Evolutionary conservation across 1,140 invertebrate genomes (phyloP).

Genomic region (Reticulitermes speratus): DNA sequence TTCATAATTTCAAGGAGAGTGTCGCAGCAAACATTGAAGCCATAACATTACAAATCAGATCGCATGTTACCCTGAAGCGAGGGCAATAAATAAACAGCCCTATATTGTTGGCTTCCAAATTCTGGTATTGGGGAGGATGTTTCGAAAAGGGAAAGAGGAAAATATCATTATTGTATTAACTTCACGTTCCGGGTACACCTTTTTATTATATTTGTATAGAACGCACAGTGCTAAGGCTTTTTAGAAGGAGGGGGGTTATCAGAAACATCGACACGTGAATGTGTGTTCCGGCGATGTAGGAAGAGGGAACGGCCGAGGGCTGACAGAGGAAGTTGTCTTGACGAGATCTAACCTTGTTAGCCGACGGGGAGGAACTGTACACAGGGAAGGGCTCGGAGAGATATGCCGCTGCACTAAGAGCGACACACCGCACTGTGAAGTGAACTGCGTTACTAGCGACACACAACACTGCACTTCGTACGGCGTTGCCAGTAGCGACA

Average conservation of each 20-base stretch:
- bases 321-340: constrained; percentile 9
- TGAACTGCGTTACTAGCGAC: too few relatives aligned
- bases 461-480: too few relatives aligned
- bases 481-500: too few relatives aligned
- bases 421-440: too few relatives aligned
- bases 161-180: background rate
- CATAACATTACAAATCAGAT: background rate
- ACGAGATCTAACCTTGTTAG: constrained; percentile 2
- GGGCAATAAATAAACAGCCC: background rate
- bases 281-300: background rate
- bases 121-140: background rate
- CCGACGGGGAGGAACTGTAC: background rate
- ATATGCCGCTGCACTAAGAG: too few relatives aligned
- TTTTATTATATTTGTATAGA: constrained; percentile 6
- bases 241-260: background rate
- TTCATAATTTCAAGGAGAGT: too few relatives aligned
- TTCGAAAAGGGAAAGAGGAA: background rate
- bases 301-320: background rate
- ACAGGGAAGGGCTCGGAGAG: background rate
- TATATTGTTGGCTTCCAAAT: background rate
- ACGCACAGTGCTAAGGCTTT: background rate
- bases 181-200: background rate
- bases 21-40: too few relatives aligned
- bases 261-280: constrained; percentile 9
- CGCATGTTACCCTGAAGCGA: background rate